A percentile compares a stretch with the other conserved stretches of the same genome.
Conservation (phyloP, 2,888 invertebrate genomes). For the Helobdella robusta region DNA sequence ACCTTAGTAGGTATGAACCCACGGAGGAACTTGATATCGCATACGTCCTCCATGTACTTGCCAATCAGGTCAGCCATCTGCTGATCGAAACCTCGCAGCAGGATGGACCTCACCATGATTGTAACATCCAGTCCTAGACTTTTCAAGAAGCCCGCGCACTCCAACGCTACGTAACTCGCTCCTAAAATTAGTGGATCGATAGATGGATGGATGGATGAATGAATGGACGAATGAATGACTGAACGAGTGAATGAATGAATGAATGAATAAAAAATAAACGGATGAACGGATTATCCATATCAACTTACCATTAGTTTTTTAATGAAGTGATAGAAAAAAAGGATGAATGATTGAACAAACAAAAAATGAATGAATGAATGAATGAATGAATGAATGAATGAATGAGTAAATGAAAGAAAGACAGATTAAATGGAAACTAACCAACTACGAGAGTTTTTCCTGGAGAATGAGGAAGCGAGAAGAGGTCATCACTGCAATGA, state of each 20-base stretch:
- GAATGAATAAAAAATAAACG: too few relatives aligned
- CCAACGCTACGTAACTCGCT: conserved; percentile 57
- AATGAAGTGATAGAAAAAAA: too few relatives aligned
- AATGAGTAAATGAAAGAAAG: background rate
- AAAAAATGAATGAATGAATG: too few relatives aligned
- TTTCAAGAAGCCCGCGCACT: conserved; percentile 56
- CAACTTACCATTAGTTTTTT: too few relatives aligned
- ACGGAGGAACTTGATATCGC: conserved; percentile 52
- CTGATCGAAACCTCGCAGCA: conserved; percentile 58
- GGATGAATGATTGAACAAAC: too few relatives aligned
- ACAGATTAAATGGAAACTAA: background rate
- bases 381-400: too few relatives aligned
- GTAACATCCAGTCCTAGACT: conserved; percentile 43
- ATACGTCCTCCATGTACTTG: conserved; percentile 51
- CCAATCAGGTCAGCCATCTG: conserved; percentile 55
- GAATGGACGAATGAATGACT: too few relatives aligned
- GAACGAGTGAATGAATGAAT: too few relatives aligned
- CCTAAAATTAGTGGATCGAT: conserved; percentile 49
- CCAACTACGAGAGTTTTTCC: conserved; percentile 55
- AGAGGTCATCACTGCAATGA: conserved; percentile 54
- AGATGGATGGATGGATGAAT: too few relatives aligned
- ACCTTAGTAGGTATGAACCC: conserved; percentile 49
- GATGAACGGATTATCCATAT: too few relatives aligned
- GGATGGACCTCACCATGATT: conserved; percentile 55
- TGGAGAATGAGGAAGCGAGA: conserved; percentile 52